Conservation (phyloP, 2,888 invertebrate genomes). For the Drosophila kambysellisi region DNA sequence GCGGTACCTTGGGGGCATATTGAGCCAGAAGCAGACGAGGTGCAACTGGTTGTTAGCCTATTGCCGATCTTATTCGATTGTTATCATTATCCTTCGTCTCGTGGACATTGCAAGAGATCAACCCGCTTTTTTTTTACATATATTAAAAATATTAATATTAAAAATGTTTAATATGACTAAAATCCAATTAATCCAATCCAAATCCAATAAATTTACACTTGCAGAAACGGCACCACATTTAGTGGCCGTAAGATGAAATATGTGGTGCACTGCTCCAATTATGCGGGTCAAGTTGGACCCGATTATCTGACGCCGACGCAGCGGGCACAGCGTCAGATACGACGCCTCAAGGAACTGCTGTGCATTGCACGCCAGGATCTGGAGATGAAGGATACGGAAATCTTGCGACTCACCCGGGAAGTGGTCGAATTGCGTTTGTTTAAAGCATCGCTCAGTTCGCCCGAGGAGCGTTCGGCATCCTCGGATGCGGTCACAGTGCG, state of each 20-base stretch:
- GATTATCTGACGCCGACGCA: slow-evolving; percentile 96
- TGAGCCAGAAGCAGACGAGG: too few species aligned
- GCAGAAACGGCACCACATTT: slow-evolving; percentile 89
- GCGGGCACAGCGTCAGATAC: slow-evolving; percentile 92
- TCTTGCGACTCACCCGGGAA: slow-evolving; percentile 89
- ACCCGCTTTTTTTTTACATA: too few species aligned
- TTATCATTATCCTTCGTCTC: too few species aligned
- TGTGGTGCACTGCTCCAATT: slow-evolving; percentile 93
- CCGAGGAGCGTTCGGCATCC: slow-evolving; percentile 92
- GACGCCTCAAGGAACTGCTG: slow-evolving; percentile 90
- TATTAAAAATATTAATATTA: too few species aligned
- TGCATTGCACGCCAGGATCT: slow-evolving; percentile 91
- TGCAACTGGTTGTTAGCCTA: too few species aligned
- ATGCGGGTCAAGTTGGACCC: slow-evolving; percentile 91
- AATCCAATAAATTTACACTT: slow-evolving; percentile 3
- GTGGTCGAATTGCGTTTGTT: slow-evolving; percentile 92
- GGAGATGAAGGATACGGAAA: slow-evolving; percentile 93
- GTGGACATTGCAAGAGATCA: too few species aligned
- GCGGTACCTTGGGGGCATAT: too few species aligned
- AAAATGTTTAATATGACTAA: not conserved
- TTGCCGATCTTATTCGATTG: too few species aligned
- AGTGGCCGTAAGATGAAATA: slow-evolving; percentile 91
- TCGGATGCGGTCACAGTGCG: slow-evolving; percentile 91
- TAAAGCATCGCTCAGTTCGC: slow-evolving; percentile 92
- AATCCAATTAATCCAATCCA: not conserved